These are phyloP conservation scores for Ectobius pallidus DNA, from an alignment of 2,888 invertebrate species.

Conservation along the genomic window DNA sequence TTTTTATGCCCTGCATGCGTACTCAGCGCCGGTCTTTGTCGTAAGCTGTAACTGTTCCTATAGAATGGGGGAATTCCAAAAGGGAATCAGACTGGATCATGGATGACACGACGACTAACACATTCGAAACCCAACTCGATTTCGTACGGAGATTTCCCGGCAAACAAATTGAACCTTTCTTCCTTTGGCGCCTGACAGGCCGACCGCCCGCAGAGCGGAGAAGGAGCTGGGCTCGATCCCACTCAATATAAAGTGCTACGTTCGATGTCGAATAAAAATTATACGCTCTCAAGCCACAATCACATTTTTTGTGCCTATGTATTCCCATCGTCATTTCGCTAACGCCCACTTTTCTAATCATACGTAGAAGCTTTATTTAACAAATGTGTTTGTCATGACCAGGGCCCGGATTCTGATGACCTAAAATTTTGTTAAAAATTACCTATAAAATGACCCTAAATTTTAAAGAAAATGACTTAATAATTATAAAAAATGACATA, in stretches of 20 bases:
- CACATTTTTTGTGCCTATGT: background rate
- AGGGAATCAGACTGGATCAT: background rate
- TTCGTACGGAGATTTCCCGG: background rate
- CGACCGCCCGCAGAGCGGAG: background rate
- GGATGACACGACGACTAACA: constrained; percentile 4
- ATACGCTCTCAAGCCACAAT: background rate
- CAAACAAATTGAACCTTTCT: constrained; percentile 29
- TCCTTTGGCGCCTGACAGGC: constrained; percentile 24
- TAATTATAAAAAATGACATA: too few relatives aligned
- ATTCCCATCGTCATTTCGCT: background rate
- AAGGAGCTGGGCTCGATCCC: constrained; percentile 1
- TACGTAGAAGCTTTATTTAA: too few relatives aligned
- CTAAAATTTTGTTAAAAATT: too few relatives aligned
- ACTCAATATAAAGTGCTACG: constrained; percentile 18
- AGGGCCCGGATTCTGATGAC: too few relatives aligned
- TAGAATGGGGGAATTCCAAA: constrained; percentile 1
- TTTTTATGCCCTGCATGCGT: background rate
- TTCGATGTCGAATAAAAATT: background rate
- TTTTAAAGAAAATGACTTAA: too few relatives aligned
- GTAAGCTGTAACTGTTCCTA: background rate
- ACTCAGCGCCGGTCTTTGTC: background rate
- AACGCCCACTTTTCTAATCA: too few relatives aligned
- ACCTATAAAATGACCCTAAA: too few relatives aligned
- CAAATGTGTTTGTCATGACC: too few relatives aligned
- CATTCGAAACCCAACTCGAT: constrained; percentile 1